A percentile compares a stretch with the other conserved stretches of the same genome.
These are phyloP conservation scores for Aphidius colemani DNA, from an alignment of 2,888 invertebrate species.

Conservation along the genomic window DNA sequence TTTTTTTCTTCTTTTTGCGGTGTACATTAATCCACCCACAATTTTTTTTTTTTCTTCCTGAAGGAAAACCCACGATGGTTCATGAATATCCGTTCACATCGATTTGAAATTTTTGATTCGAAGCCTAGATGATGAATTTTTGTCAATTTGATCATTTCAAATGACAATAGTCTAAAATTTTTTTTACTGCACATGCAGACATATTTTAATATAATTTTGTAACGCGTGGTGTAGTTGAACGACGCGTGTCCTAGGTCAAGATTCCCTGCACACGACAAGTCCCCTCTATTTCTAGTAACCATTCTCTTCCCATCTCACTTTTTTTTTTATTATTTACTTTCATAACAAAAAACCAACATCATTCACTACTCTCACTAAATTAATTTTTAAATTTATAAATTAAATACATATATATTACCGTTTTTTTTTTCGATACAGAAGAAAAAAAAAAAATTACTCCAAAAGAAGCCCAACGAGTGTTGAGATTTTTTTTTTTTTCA, in stretches of 20 bases:
- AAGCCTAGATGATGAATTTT: too few relatives aligned
- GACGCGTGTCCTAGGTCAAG: conserved; percentile 58
- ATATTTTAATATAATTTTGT: not conserved
- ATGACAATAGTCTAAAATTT: not conserved
- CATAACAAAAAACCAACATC: not conserved
- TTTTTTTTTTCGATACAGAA: not conserved
- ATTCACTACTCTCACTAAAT: not conserved
- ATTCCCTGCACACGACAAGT: conserved; percentile 35
- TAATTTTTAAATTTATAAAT: not conserved
- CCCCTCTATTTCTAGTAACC: conserved; percentile 34
- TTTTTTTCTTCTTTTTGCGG: not conserved
- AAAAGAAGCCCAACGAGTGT: too few relatives aligned
- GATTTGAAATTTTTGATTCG: too few relatives aligned
- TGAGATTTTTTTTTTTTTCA: too few relatives aligned
- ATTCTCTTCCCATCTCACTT: conserved; percentile 2
- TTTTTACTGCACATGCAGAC: not conserved
- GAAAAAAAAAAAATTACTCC: too few relatives aligned
- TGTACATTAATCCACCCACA: conserved; percentile 13
- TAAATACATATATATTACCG: not conserved
- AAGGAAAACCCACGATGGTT: not conserved
- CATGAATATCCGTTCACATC: too few relatives aligned
- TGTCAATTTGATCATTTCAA: too few relatives aligned
- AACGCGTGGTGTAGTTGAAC: conserved; percentile 24
- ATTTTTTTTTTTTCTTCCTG: too few relatives aligned
- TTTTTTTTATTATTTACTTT: conserved; percentile 22